Evolutionary conservation across 2,113 vertebrate species (phyloP), one percentile per base, ranked within the genome.

Genomic region (Nibea coibor): DNA sequence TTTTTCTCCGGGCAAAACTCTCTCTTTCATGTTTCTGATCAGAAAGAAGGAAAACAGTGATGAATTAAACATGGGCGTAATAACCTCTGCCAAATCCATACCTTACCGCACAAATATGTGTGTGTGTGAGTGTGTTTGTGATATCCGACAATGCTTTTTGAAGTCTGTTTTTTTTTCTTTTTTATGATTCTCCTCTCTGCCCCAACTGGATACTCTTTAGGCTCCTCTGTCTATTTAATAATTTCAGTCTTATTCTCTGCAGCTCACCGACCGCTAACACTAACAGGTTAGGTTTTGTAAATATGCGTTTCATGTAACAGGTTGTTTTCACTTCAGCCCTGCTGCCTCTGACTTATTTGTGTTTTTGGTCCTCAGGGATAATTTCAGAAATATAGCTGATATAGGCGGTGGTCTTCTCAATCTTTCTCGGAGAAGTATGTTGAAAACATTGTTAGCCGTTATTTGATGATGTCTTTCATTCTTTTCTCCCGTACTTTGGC

Each of bases 11-110:
- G 86, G 89, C 89, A 63, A 89, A 83, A 82, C 76, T 86, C 74
- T 85, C 51, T 39, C 87, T 93, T 92, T 94, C 80, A 92, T 94
- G 92, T 91, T 87, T 75, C 69, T 90, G 90, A 92, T 94, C 91
- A 92, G 90, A 93, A 92, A 92, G 89, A 89, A 89, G 89, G 87
- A 84, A 92, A 91, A 88, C 82, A 86, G 80, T 78, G 63, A 92
- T 92, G 87, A 93, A 94, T 93, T 89, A 93, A 93, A 92, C 81
- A 94, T 94, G 45, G 35, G 59, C 20, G 56, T 79, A 87, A 88
- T 78, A 73, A 73, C 73, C 67, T 82, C 85, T 69, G 54, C 62
- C 56, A 76, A 39, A 92, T 91, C 89, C 83, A 91, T 90, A 92
- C 85, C 78, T 87, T 83, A 43, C 66, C 75, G 57, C 69, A 14